A percentile compares a stretch with the other conserved stretches of the same genome.
Evolutionary conservation across 1,140 invertebrate genomes (phyloP).

Genomic region (Bombus difficillimus): DNA sequence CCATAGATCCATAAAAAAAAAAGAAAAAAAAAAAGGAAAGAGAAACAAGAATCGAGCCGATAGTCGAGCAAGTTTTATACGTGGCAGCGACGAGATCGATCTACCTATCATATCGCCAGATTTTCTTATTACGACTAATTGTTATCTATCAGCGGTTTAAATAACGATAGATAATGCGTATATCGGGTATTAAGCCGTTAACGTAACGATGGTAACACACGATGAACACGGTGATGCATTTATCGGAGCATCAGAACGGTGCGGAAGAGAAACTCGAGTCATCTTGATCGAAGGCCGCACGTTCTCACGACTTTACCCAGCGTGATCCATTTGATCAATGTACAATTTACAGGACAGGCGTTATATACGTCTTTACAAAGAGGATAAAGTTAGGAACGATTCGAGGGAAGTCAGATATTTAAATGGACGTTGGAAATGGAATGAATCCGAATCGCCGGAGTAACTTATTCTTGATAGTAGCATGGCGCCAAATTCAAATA

Average conservation of each 20-base stretch:
- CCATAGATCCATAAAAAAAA: background rate
- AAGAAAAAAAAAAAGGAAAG: background rate
- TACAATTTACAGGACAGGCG: background rate
- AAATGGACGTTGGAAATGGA: background rate
- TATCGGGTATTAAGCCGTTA: conserved; percentile 63
- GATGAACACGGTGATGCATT: conserved; percentile 54
- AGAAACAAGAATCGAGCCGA: background rate
- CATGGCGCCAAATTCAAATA: conserved; percentile 1
- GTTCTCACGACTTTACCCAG: conserved; percentile 14
- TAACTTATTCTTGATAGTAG: background rate
- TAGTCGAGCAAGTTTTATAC: conserved; percentile 65
- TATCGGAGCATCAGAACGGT: conserved; percentile 2
- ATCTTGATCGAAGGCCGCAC: conserved; percentile 46
- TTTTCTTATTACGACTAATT: conserved; percentile 78
- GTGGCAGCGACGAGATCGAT: conserved; percentile 68
- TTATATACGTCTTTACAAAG: background rate
- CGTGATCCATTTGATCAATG: conserved; percentile 33
- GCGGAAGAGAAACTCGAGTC: conserved; percentile 30
- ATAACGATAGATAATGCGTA: conserved; percentile 64
- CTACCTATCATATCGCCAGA: conserved; percentile 81
- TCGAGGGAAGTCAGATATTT: background rate
- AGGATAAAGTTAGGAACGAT: background rate
- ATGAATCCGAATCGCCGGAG: background rate
- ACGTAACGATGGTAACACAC: conserved; percentile 46
- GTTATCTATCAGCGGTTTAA: conserved; percentile 67